These are phyloP conservation scores for Nematostella vectensis DNA, from an alignment of 92 coral and sea anemone species.

Conservation along the genomic window DNA sequence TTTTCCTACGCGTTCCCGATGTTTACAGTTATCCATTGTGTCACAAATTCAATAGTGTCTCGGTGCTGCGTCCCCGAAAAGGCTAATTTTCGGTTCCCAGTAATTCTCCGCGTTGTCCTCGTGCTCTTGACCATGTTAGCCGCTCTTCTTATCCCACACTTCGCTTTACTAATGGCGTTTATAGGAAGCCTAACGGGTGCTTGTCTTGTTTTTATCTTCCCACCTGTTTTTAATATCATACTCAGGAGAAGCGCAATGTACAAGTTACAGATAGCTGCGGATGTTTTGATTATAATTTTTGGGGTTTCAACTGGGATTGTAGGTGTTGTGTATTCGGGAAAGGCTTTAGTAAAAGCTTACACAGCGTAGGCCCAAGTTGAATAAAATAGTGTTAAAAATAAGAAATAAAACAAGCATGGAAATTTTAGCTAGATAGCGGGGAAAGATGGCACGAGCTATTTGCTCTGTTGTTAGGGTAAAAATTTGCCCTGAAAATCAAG, in stretches of 20 bases:
- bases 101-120: constrained; percentile 18
- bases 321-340: constrained; percentile 32
- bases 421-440: too few relatives aligned
- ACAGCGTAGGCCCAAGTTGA: neutral
- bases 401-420: too few relatives aligned
- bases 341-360: constrained; percentile 31
- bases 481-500: too few relatives aligned
- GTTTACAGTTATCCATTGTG: constrained; percentile 44
- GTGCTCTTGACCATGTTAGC: constrained; percentile 29
- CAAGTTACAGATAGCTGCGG: constrained; percentile 17
- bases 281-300: constrained; percentile 23
- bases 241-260: constrained; percentile 15
- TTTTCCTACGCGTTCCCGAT: constrained; percentile 58
- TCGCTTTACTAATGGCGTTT: constrained; percentile 45
- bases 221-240: constrained; percentile 30
- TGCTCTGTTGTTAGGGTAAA: too few relatives aligned
- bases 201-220: constrained; percentile 38
- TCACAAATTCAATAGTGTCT: constrained; percentile 32
- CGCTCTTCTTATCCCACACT: constrained; percentile 51
- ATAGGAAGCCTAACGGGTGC: constrained; percentile 32
- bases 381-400: too few relatives aligned
- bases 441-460: too few relatives aligned
- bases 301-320: constrained; percentile 22
- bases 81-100: constrained; percentile 4
- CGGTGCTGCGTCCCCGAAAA: constrained; percentile 10